Base-by-base conservation (phyloP, 2,113 vertebrate species). In the Pseudorhombus dupliciocellatus region DNA sequence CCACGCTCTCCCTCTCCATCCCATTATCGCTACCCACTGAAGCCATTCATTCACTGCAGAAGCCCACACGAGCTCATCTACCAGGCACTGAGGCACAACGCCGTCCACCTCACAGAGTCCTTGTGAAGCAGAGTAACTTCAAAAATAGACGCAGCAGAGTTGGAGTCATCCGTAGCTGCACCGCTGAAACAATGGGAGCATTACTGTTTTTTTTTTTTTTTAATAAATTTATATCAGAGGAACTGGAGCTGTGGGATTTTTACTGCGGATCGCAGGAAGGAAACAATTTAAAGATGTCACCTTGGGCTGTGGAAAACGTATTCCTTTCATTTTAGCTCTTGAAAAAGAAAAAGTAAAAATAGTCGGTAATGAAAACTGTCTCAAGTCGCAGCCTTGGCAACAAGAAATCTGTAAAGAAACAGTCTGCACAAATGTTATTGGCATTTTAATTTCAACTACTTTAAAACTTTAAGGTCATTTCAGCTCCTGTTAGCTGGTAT, bases 381-480 rank as follows among this genome's bases (percentile, higher is more conserved):
- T n/a, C 9, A 10, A 30, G 8, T 15, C 24, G 8, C 16, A 50
- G 12, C 50, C 14, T 0, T 46, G 5, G 21, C 20, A 69, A 28
- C 6, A 37, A 61, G 14, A 4, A 48, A 18, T 4, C 6, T 37
- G 34, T 3, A 12, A 37, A 2, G 12, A 37, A 37, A 37, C 11
- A 37, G 12, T 37, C 34, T 10, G 12, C 34, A 37, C 9, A 37
- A 37, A 37, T 37, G 20, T 14, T 16, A 9, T 11, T 18, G 7
- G 14, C 15, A 51, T 68, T 79, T 51, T 46, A 4, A 25, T 73
- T 44, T 28, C 63, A 56, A 40, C n/a, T 42, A 51, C 11, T 25
- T 55, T 6, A 7, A 15, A 30, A n/a, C 8, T 59, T 64, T 24
- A 2, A n/a, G 46, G 50, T 61, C 1, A 40, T 59, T 62, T 61